Evolutionary conservation across 1,140 invertebrate genomes (phyloP), one percentile per base, ranked within the genome.

Genomic region (Globodera ellingtonae): DNA sequence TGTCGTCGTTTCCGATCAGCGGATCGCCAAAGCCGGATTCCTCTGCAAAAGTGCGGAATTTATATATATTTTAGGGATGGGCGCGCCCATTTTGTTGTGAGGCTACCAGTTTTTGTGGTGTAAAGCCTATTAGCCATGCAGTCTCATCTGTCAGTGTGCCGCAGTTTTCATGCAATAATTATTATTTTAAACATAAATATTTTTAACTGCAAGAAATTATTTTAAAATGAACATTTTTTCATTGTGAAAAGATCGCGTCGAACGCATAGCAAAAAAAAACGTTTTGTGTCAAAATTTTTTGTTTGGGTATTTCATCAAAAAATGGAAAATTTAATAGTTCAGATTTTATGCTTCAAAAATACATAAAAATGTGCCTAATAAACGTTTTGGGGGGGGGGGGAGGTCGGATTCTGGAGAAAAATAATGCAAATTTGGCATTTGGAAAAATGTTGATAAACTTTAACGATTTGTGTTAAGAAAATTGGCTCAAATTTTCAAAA

Each of bases 1-100:
- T 81, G 74, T 83, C 82, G 48, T 70, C 81, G 73, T 83, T 65
- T 65, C 78, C 84, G 44, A 62, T 79, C 56, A 87, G 75, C 8
- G 86, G 87, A 78, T 87, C 86, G 59, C 83, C 70, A 79, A 84
- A 83, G 10, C 87, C 85, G 56, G 84, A 83, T 59, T 87, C 86
- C 48, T 87, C 87, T 82, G 8, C 72, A 82, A 82, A 81, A 74
- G 35, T 10, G 46, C 18, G 47, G 18, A 21, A 21, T 10, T 47
- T 72, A n/a, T n/a, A 46, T 10, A 77, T 52, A 7, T n/a, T 78
- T 47, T 48, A 8, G 48, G n/a, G 4, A 78, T 52, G 15, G n/a
- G n/a, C 44, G 47, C 24, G 15, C 21, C 46, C 46, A n/a, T 13
- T 35, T 72, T 72, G 13, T 77, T 15, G n/a, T 59, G 56, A 74